These are phyloP conservation scores for Cichladusa arquata DNA, from an alignment of 2,113 vertebrate species.

Conservation along the genomic window DNA sequence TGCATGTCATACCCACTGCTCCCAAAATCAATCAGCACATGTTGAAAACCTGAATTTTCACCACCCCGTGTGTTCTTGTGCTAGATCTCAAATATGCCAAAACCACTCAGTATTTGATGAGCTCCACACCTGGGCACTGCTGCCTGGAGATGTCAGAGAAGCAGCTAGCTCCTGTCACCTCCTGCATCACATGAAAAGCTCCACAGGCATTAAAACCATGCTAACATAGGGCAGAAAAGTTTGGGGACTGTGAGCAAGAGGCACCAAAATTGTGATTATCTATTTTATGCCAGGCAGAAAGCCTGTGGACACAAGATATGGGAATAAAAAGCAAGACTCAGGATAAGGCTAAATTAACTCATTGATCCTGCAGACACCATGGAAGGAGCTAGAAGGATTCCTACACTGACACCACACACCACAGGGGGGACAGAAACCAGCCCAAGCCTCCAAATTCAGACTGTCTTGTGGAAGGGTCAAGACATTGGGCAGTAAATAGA, in stretches of 20 bases:
- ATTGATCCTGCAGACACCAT: neutral
- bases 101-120: neutral
- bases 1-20: neutral
- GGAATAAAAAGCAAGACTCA: neutral
- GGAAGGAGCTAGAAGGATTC: neutral
- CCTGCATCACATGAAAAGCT: accelerated
- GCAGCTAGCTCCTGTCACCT: accelerated
- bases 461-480: neutral
- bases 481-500: neutral
- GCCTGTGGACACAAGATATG: accelerated
- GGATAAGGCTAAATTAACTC: neutral
- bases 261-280: neutral
- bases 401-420: neutral
- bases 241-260: neutral
- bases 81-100: neutral
- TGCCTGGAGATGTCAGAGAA: neutral
- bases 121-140: neutral
- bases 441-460: neutral
- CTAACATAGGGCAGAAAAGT: accelerated
- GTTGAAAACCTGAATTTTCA: neutral
- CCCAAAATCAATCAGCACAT: neutral
- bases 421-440: neutral
- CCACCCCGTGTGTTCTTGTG: neutral
- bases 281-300: neutral
- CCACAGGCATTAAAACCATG: neutral